These are phyloP conservation scores for Chaetodon trifasciatus DNA, from an alignment of 2,797 vertebrate genomes.

Conservation along the genomic window DNA sequence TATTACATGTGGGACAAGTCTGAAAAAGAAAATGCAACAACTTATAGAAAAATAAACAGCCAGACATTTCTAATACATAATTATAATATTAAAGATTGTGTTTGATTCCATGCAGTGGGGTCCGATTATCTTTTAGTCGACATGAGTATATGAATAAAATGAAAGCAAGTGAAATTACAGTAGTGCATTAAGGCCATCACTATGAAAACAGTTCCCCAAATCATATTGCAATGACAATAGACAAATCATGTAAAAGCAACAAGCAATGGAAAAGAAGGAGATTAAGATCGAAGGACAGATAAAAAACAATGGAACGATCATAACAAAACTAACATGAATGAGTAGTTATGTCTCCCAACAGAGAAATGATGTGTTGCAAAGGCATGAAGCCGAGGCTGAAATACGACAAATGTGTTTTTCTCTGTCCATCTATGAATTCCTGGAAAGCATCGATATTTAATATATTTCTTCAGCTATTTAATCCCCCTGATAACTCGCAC, in stretches of 20 bases:
- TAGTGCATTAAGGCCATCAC: too few relatives aligned
- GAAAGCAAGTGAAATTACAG: background rate
- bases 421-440: background rate
- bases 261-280: background rate
- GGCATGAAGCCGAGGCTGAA: background rate
- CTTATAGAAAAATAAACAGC: background rate
- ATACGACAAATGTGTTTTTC: background rate
- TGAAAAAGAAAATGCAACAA: background rate
- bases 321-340: background rate
- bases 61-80: constrained; percentile 1
- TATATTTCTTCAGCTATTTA: constrained; percentile 19
- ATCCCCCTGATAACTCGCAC: constrained; percentile 23
- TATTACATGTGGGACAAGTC: constrained; percentile 38
- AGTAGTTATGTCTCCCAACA: background rate
- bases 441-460: constrained; percentile 19
- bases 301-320: background rate
- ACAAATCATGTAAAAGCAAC: background rate
- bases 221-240: background rate
- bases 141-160: too few relatives aligned
- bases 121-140: too few relatives aligned
- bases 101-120: background rate
- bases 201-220: background rate
- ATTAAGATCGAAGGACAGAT: background rate
- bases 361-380: background rate
- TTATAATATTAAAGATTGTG: constrained; percentile 9